phyloP scores from a whole-genome alignment of 37 sponge, comb jelly and placozoan genomes.

The Dysidea cf. avara region DNA sequence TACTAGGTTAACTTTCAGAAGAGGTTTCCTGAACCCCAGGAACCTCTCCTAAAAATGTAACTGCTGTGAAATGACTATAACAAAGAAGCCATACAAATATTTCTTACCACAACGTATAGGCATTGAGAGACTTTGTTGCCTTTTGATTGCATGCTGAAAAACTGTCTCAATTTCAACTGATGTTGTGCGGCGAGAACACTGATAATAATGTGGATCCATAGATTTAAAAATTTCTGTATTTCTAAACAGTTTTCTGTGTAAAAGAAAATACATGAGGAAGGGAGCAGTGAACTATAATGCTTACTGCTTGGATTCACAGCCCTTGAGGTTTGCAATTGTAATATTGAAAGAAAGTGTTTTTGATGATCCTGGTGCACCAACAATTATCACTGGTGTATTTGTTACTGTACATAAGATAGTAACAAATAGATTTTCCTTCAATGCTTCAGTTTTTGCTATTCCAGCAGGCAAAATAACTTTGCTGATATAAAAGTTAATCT shows the following conservation, averaged over 20 bases:
- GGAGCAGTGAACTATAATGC: background rate
- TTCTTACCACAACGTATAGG: conserved; percentile 75
- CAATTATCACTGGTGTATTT: conserved; percentile 86
- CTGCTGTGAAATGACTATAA: conserved; percentile 22
- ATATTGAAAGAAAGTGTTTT: conserved; percentile 94
- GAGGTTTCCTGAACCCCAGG: no score
- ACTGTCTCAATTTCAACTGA: conserved; percentile 88
- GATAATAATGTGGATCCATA: conserved; percentile 87
- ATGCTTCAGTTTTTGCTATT: conserved; percentile 86
- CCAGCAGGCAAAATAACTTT: conserved; percentile 75
- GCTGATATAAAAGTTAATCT: conserved; percentile 22
- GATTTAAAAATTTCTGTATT: conserved; percentile 62
- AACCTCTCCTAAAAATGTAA: no score
- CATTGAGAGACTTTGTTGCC: conserved; percentile 65
- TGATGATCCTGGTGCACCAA: no score
- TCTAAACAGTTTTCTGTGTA: conserved; percentile 45
- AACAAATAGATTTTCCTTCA: conserved; percentile 87
- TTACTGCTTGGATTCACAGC: conserved; percentile 70
- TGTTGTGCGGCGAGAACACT: conserved; percentile 87
- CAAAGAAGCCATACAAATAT: conserved; percentile 31
- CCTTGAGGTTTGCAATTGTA: conserved; percentile 79
- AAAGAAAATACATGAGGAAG: background rate
- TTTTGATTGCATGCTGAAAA: conserved; percentile 74
- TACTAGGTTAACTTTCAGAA: no score
- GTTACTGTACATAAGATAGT: conserved; percentile 76